A percentile compares a stretch with the other conserved stretches of the same genome.
Conservation (phyloP, 2,888 invertebrate species). For the Mesorhabditis sp. region DNA sequence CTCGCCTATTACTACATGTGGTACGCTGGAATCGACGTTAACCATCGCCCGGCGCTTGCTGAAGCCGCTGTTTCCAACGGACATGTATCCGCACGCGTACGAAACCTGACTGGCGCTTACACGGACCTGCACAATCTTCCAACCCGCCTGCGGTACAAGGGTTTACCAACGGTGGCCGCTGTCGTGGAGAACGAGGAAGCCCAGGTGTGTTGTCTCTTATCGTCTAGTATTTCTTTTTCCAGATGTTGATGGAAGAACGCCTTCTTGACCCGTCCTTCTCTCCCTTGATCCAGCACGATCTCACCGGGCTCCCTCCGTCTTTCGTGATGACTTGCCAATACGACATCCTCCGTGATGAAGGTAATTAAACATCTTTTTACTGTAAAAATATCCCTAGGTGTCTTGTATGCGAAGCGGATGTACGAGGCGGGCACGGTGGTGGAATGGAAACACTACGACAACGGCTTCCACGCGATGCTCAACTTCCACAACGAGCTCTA, state of each 20-base stretch:
- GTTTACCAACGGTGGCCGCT: too few species aligned
- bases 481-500: constrained; percentile 40
- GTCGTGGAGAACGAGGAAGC: too few species aligned
- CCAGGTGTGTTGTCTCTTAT: too few species aligned
- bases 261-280: constrained; percentile 38
- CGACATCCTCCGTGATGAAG: constrained; percentile 60
- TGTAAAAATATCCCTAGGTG: not conserved
- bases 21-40: constrained; percentile 34
- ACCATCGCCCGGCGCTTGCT: constrained; percentile 25
- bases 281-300: constrained; percentile 56
- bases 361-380: constrained; percentile 9
- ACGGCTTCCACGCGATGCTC: constrained; percentile 48
- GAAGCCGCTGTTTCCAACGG: constrained; percentile 35
- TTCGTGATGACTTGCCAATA: constrained; percentile 59
- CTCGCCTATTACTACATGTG: constrained; percentile 43
- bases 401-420: constrained; percentile 58
- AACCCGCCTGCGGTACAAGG: too few species aligned
- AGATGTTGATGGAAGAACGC: not conserved
- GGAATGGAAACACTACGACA: constrained; percentile 37
- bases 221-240: not conserved
- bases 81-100: constrained; percentile 20
- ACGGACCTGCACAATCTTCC: too few species aligned
- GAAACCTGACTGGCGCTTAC: too few species aligned
- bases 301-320: constrained; percentile 54
- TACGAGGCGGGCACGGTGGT: constrained; percentile 46